A percentile compares a stretch with the other conserved stretches of the same genome.
phyloP scores from a whole-genome alignment of 1,140 invertebrate genomes.

The Musca vetustissima region DNA sequence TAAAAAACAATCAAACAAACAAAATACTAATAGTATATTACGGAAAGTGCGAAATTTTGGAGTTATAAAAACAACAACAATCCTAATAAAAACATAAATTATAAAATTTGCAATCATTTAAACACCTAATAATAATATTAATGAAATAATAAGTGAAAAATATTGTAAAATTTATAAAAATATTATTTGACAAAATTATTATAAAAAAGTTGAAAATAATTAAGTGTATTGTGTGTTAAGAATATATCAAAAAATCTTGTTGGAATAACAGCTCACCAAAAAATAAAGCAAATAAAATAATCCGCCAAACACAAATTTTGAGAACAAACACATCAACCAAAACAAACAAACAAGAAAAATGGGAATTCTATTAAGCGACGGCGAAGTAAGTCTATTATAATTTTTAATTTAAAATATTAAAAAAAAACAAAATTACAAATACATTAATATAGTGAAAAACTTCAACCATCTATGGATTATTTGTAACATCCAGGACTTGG shows the following conservation, averaged over 20 bases:
- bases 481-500: too few species aligned
- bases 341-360: neutral
- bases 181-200: neutral
- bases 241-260: neutral
- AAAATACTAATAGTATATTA: too few species aligned
- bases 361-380: constrained; percentile 22
- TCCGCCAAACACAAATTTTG: neutral
- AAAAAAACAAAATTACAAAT: too few species aligned
- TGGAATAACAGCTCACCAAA: neutral
- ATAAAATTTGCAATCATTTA: too few species aligned
- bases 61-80: too few species aligned
- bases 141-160: too few species aligned
- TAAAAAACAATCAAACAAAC: too few species aligned
- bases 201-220: neutral
- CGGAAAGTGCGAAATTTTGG: too few species aligned
- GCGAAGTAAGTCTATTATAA: constrained; percentile 8
- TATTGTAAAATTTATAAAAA: neutral
- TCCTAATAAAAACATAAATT: too few species aligned
- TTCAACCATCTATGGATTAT: too few species aligned
- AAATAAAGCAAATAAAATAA: neutral
- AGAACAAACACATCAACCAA: neutral
- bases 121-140: too few species aligned
- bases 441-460: too few species aligned
- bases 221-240: neutral
- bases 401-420: neutral